These are phyloP conservation scores for Paraescarpia echinospica DNA, from an alignment of 1,140 invertebrate species.

Conservation along the genomic window DNA sequence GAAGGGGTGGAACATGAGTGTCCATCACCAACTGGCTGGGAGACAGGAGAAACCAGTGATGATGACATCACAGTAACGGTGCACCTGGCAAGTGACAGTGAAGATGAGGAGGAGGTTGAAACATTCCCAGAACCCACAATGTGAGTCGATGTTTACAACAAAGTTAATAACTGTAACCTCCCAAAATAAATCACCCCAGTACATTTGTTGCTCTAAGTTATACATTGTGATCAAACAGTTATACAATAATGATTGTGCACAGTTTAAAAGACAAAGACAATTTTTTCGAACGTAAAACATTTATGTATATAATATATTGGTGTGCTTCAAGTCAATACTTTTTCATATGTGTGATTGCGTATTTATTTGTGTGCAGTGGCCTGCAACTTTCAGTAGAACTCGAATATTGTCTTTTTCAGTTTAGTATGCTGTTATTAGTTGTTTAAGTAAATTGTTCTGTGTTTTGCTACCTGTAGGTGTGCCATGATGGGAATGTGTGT, in stretches of 20 bases:
- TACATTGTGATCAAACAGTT: no score
- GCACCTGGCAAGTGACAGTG: not conserved
- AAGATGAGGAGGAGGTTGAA: not conserved
- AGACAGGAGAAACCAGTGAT: not conserved
- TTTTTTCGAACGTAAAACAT: no score
- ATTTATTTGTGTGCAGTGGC: not conserved
- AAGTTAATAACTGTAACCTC: not conserved
- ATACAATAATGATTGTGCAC: no score
- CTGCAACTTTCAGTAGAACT: not conserved
- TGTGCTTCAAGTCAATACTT: not conserved
- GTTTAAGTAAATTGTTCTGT: not conserved
- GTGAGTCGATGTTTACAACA: not conserved
- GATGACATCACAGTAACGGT: not conserved
- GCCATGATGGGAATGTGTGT: not conserved
- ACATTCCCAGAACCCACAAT: not conserved
- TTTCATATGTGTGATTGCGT: not conserved
- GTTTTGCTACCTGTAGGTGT: not conserved
- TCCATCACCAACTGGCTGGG: not conserved
- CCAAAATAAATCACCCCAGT: not conserved
- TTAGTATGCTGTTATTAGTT: not conserved
- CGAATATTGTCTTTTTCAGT: not conserved
- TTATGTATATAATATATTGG: no score
- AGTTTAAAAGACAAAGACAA: no score
- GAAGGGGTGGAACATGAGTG: not conserved
- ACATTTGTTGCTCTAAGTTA: no score